phyloP scores from a whole-genome alignment of 2,113 vertebrate species.

The Corythoichthys haematopterus region DNA sequence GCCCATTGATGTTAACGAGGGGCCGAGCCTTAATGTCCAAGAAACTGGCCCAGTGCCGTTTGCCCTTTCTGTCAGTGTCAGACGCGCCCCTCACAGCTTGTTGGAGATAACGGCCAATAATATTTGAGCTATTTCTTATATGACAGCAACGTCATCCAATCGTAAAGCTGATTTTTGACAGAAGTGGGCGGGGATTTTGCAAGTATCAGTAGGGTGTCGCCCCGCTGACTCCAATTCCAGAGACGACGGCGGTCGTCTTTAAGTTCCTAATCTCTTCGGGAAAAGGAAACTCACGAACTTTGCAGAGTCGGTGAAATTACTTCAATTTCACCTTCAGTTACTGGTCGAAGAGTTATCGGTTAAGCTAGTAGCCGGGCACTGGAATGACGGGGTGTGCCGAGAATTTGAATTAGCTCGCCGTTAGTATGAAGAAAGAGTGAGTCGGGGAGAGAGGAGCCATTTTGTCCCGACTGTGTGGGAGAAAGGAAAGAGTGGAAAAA shows the following conservation, averaged over 20 bases:
- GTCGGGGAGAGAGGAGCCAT: slow-evolving; percentile 74
- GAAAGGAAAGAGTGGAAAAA: slow-evolving; percentile 69
- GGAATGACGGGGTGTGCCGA: slow-evolving; percentile 70
- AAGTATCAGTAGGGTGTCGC: slow-evolving; percentile 71
- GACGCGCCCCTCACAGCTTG: slow-evolving; percentile 37
- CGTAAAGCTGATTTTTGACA: slow-evolving; percentile 4
- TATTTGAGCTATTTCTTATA: background rate
- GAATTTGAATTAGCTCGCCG: slow-evolving; percentile 72
- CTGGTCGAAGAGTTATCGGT: slow-evolving; percentile 25
- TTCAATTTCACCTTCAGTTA: slow-evolving; percentile 23
- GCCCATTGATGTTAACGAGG: background rate
- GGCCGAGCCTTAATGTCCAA: slow-evolving; percentile 54
- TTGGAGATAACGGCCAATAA: slow-evolving; percentile 47
- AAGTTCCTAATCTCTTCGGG: slow-evolving; percentile 49
- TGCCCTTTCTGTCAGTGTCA: slow-evolving; percentile 44
- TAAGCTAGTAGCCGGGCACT: slow-evolving; percentile 39
- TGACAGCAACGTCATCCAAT: slow-evolving; percentile 42
- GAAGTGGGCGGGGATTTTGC: slow-evolving; percentile 56
- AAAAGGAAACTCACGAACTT: slow-evolving; percentile 20
- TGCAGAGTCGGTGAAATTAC: slow-evolving; percentile 22
- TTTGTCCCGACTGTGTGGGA: slow-evolving; percentile 79
- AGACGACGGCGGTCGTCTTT: slow-evolving; percentile 78
- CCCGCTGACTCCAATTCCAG: slow-evolving; percentile 71
- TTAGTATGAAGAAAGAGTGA: slow-evolving; percentile 76
- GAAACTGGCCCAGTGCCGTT: slow-evolving; percentile 43